These are phyloP conservation scores for Dicyrtomina minuta DNA, from an alignment of 2,888 invertebrate genomes.

Conservation along the genomic window DNA sequence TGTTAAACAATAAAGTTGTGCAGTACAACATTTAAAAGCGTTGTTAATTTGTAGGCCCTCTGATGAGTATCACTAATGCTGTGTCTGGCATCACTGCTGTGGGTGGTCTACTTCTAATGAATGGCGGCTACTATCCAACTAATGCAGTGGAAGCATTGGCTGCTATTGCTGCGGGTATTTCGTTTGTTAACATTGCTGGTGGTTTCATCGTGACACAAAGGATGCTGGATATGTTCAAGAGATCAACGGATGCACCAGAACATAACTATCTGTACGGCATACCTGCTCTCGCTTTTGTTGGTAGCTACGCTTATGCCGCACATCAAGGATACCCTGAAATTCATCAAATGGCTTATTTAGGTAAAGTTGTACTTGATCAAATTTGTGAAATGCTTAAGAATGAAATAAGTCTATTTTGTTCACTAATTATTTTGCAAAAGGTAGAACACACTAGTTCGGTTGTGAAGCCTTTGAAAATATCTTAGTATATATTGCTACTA, in stretches of 20 bases:
- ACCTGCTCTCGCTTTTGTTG: slow-evolving; percentile 71
- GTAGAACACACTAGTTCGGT: too few relatives aligned
- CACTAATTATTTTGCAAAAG: too few relatives aligned
- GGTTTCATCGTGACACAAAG: slow-evolving; percentile 86
- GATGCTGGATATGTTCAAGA: slow-evolving; percentile 38
- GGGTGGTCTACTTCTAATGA: slow-evolving; percentile 84
- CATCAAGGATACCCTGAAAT: slow-evolving; percentile 72
- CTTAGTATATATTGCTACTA: too few relatives aligned
- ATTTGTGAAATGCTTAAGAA: background rate
- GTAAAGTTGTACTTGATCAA: too few relatives aligned
- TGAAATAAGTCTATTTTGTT: too few relatives aligned
- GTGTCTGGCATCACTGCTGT: slow-evolving; percentile 89
- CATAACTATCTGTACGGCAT: slow-evolving; percentile 77
- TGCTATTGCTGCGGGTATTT: slow-evolving; percentile 79
- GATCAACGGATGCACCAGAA: slow-evolving; percentile 79
- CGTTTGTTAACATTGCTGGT: slow-evolving; percentile 86
- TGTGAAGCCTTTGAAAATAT: too few relatives aligned
- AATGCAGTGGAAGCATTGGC: slow-evolving; percentile 77
- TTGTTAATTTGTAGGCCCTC: slow-evolving; percentile 59
- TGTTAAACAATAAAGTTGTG: background rate
- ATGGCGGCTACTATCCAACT: slow-evolving; percentile 73
- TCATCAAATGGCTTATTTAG: slow-evolving; percentile 80
- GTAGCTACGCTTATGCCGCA: slow-evolving; percentile 64
- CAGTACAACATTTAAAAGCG: background rate
- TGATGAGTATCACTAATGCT: slow-evolving; percentile 91